Conservation (phyloP, 2,888 invertebrate species). For the Poecilobothrus nobilitatus region DNA sequence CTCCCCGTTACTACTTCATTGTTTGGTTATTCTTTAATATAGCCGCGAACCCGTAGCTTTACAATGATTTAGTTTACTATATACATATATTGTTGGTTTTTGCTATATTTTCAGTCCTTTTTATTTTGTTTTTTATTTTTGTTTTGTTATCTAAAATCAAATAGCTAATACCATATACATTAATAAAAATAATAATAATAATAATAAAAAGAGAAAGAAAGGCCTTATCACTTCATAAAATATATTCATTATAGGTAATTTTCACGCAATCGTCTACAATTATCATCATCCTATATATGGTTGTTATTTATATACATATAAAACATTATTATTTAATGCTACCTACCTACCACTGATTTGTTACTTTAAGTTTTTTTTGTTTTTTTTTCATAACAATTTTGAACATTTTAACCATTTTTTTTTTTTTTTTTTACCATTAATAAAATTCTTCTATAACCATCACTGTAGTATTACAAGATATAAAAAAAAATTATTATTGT, state of each 20-base stretch:
- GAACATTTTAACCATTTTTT: neutral
- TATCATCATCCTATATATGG: neutral
- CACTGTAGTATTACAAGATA: neutral
- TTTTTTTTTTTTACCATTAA: neutral
- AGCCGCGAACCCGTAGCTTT: no score
- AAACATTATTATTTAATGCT: neutral
- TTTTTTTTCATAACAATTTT: neutral
- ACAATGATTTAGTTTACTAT: no score
- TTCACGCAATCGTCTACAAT: slow-evolving; percentile 2
- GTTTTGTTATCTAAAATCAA: neutral
- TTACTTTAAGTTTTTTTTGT: neutral
- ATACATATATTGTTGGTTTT: neutral
- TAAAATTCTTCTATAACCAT: neutral
- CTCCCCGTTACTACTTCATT: no score
- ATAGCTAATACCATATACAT: neutral
- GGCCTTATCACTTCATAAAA: slow-evolving; percentile 1
- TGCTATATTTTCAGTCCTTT: neutral
- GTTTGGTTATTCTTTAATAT: neutral
- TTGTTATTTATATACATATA: no score
- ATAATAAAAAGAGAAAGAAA: neutral
- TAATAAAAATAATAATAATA: neutral
- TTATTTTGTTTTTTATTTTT: neutral
- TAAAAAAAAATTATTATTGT: neutral
- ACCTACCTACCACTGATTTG: neutral
- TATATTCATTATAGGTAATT: slow-evolving; percentile 6